Evolutionary conservation across 35 echinoderm and acorn worm species (phyloP), one percentile per base, ranked within the genome.

Genomic region (Anneissia japonica): DNA sequence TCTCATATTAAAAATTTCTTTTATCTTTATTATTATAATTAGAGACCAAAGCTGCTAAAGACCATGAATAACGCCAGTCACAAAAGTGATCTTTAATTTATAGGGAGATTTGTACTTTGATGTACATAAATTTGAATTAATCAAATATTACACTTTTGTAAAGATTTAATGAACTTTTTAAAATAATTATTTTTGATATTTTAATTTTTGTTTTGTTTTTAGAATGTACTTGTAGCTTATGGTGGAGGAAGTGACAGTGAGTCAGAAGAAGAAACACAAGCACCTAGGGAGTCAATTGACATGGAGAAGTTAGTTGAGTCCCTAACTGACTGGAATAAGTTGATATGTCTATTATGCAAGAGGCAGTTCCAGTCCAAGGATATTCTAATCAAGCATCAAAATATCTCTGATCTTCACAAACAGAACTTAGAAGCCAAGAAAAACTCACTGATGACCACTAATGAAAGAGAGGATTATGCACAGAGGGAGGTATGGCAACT

Each of bases 321-420:
- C 32, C 77, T 93, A 73, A 99, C 92, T 28, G 96, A 99, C 84
- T 93, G 91, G 96, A 89, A 86, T 38, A 91, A 93, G 43, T 89
- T 99, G 32, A 93, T 93, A 73, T 99, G 96, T 78, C 84, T 99
- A 23, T 92, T 99, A 36, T 99, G 96, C 83, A 93, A 99, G 55
- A 84, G 96, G 76, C 96, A 99, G 92, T 94, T 99, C 74, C 96
- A 92, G 0, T 89, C 91, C 0, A 94, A 89, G 74, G 96, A 94
- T 37, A 87, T 94, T 21, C 76, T 99, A 0, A 84, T 94, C 0
- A 99, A 99, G 79, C 96, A 99, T 43, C 96, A 99, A 36, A 92
- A 99, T 84, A 91, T 99, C 56, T 94, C 91, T 3, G 96, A 94
- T 76, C 79, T 94, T 34, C 92, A 94, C 55, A 99, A 99, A 74